phyloP scores from a whole-genome alignment of 1,140 invertebrate genomes.

The Formica selysi region DNA sequence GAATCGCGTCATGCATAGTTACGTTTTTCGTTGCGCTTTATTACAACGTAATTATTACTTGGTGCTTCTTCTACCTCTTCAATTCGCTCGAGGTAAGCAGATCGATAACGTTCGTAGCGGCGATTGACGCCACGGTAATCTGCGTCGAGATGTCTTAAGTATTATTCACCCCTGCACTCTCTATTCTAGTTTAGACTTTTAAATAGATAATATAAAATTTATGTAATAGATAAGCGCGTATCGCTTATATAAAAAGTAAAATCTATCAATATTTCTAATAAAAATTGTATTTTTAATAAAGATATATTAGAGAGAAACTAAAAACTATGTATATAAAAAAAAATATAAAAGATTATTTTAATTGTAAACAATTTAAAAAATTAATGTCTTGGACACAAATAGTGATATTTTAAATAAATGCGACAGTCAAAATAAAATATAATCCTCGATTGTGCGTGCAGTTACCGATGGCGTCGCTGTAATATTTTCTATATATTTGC shows the following conservation, averaged over 20 bases:
- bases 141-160: conserved; percentile 38
- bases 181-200: neutral
- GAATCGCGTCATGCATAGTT: conserved; percentile 96
- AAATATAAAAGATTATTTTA: conserved; percentile 8
- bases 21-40: conserved; percentile 97
- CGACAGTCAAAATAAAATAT: neutral
- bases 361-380: neutral
- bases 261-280: neutral
- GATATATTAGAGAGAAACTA: neutral
- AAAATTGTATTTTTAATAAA: conserved; percentile 4
- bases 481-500: neutral
- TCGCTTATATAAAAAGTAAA: neutral
- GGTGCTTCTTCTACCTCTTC: conserved; percentile 98
- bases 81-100: conserved; percentile 93
- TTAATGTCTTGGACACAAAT: neutral
- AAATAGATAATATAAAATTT: neutral
- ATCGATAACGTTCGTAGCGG: conserved; percentile 42
- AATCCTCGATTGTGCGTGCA: neutral
- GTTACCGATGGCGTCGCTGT: neutral
- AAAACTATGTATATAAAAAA: neutral
- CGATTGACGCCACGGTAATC: conserved; percentile 38
- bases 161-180: neutral
- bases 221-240: no score
- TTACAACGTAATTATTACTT: conserved; percentile 99
- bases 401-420: neutral